Evolutionary conservation across 2,113 vertebrate genomes (phyloP), one percentile per base, ranked within the genome.

Genomic region (Pithys albifrons): DNA sequence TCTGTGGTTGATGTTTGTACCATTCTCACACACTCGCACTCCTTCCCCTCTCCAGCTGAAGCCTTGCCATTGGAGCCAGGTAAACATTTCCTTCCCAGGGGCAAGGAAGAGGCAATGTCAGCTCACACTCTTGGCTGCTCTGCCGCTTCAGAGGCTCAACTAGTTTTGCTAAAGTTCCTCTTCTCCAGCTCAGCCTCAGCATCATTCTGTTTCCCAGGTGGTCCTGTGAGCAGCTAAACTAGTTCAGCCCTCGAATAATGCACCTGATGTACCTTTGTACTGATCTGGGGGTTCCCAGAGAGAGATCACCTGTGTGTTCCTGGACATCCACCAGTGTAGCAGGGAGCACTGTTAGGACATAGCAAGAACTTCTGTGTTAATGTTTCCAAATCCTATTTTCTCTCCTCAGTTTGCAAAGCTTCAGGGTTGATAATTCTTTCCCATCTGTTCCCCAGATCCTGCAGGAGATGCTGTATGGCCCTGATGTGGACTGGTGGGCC

Each of bases 401-500:
- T 64, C 5, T 27, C 5, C 24, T 72, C 31, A 1, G 0, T 20
- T 89, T n/a, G 15, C 7, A 6, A 35, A 54, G 48, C n/a, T 59
- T 27, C 46, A 33, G 18, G 3, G 7, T 19, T 69, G 65, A 24
- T 67, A 8, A 52, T 84, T 89, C 27, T 79, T 54, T 69, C 45
- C 52, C 5, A 2, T 71, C 1, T 31, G 55, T 51, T 19, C 51
- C 84, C 29, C 92, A 99, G 99, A 99, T 99, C 96, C 98, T 99
- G 45, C 99, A 99, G 96, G 99, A 99, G 97, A 98, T 99, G 99
- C 97, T 99, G 25, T 99, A 99, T 1, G 99, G 99, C n/a, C 98
- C 99, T 1, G 99, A 99, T 0, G 99, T 99, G 16, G 99, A 99
- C 92, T 99, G 99, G 99, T 99, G 99, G 99, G 99, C 99, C 5